Percentiles rank a stretch among this genome's conserved stretches.
Evolutionary conservation across 1,140 invertebrate genomes (phyloP).

Genomic region (Thaumetopoea pityocampa): DNA sequence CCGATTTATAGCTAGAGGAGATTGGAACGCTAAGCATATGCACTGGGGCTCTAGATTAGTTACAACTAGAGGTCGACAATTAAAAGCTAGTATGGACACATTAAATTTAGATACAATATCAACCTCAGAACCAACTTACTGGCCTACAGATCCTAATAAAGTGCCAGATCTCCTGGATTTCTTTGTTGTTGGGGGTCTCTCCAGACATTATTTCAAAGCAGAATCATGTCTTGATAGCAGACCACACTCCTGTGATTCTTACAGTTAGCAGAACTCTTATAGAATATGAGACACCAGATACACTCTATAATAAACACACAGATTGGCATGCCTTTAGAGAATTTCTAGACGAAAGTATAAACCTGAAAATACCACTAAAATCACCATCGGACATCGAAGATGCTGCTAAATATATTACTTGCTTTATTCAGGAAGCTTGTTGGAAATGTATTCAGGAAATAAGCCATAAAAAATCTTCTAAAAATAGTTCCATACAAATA

Average conservation of each 20-base stretch:
- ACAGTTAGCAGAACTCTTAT: slow-evolving; percentile 2
- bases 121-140: slow-evolving; percentile 12
- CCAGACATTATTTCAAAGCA: background rate
- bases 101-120: slow-evolving; percentile 3
- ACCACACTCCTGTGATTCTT: slow-evolving; percentile 12
- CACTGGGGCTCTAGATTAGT: slow-evolving; percentile 20
- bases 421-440: no score
- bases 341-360: slow-evolving; percentile 1
- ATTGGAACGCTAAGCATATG: slow-evolving; percentile 20
- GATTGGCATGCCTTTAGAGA: slow-evolving; percentile 11
- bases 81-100: slow-evolving; percentile 14
- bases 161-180: slow-evolving; percentile 17
- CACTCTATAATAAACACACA: slow-evolving; percentile 5
- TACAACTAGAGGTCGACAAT: slow-evolving; percentile 13
- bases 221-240: no score
- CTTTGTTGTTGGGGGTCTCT: slow-evolving; percentile 5
- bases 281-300: background rate
- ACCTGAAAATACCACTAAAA: slow-evolving; percentile 6
- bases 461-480: background rate
- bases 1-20: slow-evolving; percentile 17
- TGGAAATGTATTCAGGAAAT: no score
- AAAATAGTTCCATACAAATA: background rate
- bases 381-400: no score
- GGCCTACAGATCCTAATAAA: slow-evolving; percentile 12
- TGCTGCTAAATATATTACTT: no score